These are phyloP conservation scores for Cartodere bifasciata DNA, from an alignment of 2,888 invertebrate genomes.

Conservation along the genomic window DNA sequence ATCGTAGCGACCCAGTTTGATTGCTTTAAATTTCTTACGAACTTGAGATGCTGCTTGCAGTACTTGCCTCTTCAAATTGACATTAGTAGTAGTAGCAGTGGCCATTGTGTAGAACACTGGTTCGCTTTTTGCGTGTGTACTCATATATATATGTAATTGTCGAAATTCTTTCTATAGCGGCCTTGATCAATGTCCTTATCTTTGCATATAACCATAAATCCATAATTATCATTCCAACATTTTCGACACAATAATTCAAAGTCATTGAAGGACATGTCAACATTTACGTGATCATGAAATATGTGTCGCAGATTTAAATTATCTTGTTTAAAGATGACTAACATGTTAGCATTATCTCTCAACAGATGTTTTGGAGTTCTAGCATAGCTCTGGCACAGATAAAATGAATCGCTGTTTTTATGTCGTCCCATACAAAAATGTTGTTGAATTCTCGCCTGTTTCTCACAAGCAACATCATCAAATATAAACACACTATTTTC, in stretches of 20 bases:
- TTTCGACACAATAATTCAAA: constrained; percentile 20
- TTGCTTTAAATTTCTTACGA: too few species aligned
- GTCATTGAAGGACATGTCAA: constrained; percentile 15
- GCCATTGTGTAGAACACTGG: too few species aligned
- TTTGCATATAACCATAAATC: constrained; percentile 21
- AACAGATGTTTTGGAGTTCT: constrained; percentile 26
- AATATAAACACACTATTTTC: constrained; percentile 25
- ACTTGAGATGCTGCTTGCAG: too few species aligned
- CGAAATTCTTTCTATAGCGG: constrained; percentile 22
- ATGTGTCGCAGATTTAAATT: constrained; percentile 22
- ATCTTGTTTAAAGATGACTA: constrained; percentile 25
- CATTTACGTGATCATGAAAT: constrained; percentile 13
- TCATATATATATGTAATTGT: constrained; percentile 12
- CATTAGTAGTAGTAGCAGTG: too few species aligned
- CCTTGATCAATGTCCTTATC: constrained; percentile 18
- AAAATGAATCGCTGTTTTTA: constrained; percentile 23
- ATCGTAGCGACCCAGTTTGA: too few species aligned
- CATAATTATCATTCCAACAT: constrained; percentile 20
- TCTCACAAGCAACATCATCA: constrained; percentile 26
- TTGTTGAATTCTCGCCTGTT: constrained; percentile 18
- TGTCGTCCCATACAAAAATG: constrained; percentile 26
- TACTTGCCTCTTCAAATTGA: too few species aligned
- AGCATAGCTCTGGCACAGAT: constrained; percentile 25
- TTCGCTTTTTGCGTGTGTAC: too few species aligned
- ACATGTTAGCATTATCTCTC: constrained; percentile 25